Evolutionary conservation across 2,888 invertebrate species (phyloP), one percentile per base, ranked within the genome.

Genomic region (Eupeodes latifasciatus): DNA sequence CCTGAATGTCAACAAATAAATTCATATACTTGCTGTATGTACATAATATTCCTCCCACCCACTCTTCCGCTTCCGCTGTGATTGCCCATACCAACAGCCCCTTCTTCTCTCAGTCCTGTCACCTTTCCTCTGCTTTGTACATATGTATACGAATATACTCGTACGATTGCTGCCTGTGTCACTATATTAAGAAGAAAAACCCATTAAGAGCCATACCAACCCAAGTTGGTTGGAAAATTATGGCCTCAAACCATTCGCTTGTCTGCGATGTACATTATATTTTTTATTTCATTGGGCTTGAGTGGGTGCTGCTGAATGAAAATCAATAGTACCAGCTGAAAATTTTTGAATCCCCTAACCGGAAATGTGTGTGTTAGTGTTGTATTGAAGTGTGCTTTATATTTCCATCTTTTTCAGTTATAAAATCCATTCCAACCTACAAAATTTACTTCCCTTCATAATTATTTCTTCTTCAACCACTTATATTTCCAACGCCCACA

Each of bases 1-100:
- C 71, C 44, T 81, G 64, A 77, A 85, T 85, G 76, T 76, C 85
- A 85, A 85, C 81, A 85, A 81, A 85, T 81, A 72, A 71, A 81
- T 81, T 81, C 72, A 76, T 71, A 40, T 40, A 40, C 40, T 40
- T 40, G 27, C 27, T 27, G 40, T 40, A 40, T 27, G 40, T 40
- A 40, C 40, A 40, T 40, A 40, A 36, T n/a, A 64, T 27, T 11
- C 14, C 66, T 9, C 2, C 59, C 19, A 10, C 47, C 14, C 14
- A 5, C 10, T 40, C 3, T 27, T 11, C 3, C 1, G 9, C 10
- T 12, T 47, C 51, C 14, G 5, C 12, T 11, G 47, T 47, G 11
- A 47, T 10, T 47, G 10, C 6, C 19, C 4, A 49, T 66, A 49
- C 19, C 6, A 3, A 34, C 19, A 12, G 7, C 55, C 2, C 2